These are phyloP conservation scores for Protaetia brevitarsis DNA, from an alignment of 1,140 invertebrate species.

Conservation along the genomic window DNA sequence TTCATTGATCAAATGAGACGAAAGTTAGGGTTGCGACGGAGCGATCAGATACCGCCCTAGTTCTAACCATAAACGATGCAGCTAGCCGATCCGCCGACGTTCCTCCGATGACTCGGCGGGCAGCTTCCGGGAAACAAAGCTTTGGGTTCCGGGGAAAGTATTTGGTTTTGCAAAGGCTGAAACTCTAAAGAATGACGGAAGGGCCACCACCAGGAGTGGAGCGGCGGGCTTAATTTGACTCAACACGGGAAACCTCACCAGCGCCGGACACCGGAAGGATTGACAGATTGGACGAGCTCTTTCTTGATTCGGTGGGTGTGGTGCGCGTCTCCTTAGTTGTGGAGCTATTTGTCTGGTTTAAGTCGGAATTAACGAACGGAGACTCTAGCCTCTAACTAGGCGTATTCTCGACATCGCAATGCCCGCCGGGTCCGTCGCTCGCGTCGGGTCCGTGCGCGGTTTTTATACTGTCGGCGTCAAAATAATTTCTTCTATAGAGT, in stretches of 20 bases:
- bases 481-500: too few relatives aligned
- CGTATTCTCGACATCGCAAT: too few relatives aligned
- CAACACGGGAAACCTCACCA: conserved; percentile 77
- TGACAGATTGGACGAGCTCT: conserved; percentile 89
- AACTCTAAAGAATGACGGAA: conserved; percentile 85
- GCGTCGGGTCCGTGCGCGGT: too few relatives aligned
- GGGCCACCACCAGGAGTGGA: conserved; percentile 54
- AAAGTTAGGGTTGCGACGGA: conserved; percentile 61
- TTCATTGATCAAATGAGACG: conserved; percentile 63
- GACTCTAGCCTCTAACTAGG: too few relatives aligned
- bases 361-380: conserved; percentile 40
- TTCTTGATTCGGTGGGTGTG: conserved; percentile 87
- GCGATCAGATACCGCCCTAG: too few relatives aligned
- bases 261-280: conserved; percentile 82
- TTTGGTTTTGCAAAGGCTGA: conserved; percentile 88
- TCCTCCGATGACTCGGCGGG: conserved; percentile 52
- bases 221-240: too few relatives aligned
- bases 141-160: conserved; percentile 68
- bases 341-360: conserved; percentile 77
- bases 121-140: conserved; percentile 55
- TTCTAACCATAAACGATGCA: conserved; percentile 82
- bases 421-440: too few relatives aligned
- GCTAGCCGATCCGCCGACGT: conserved; percentile 67
- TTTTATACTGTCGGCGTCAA: too few relatives aligned
- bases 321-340: conserved; percentile 90